Evolutionary conservation across 64 coral and sea anemone genomes (phyloP).

Genomic region (Montipora foliosa): DNA sequence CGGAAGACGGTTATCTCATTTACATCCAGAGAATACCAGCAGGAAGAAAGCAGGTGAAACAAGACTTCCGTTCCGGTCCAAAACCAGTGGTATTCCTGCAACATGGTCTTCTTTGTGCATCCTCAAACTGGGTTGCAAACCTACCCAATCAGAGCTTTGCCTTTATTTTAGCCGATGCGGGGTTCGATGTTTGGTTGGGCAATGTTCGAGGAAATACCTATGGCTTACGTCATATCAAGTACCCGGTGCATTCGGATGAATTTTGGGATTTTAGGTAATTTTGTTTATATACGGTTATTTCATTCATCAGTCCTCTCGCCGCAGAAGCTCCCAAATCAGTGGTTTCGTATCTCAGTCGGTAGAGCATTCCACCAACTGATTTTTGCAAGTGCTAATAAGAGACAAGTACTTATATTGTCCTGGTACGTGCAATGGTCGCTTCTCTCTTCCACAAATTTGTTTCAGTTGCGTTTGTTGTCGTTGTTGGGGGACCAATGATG

Average conservation of each 20-base stretch:
- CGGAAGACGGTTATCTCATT: slow-evolving; percentile 88
- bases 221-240: slow-evolving; percentile 78
- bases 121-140: slow-evolving; percentile 87
- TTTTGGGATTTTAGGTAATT: slow-evolving; percentile 94
- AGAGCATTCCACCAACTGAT: too few relatives aligned
- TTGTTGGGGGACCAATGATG: too few relatives aligned
- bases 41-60: slow-evolving; percentile 25
- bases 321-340: too few relatives aligned
- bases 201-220: slow-evolving; percentile 94
- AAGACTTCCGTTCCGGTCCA: neutral
- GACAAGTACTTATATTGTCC: too few relatives aligned
- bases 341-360: too few relatives aligned
- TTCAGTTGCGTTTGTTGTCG: too few relatives aligned
- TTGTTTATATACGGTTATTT: neutral
- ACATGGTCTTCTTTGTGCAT: slow-evolving; percentile 72
- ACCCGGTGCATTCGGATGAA: slow-evolving; percentile 74
- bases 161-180: slow-evolving; percentile 82
- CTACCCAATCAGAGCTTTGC: slow-evolving; percentile 76
- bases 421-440: too few relatives aligned
- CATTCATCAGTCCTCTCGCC: neutral
- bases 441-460: too few relatives aligned
- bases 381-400: too few relatives aligned
- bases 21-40: slow-evolving; percentile 86
- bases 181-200: slow-evolving; percentile 93
- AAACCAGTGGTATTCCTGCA: slow-evolving; percentile 70